Conservation (phyloP, 2,888 invertebrate species). For the Tenthredo scrophulariae region DNA sequence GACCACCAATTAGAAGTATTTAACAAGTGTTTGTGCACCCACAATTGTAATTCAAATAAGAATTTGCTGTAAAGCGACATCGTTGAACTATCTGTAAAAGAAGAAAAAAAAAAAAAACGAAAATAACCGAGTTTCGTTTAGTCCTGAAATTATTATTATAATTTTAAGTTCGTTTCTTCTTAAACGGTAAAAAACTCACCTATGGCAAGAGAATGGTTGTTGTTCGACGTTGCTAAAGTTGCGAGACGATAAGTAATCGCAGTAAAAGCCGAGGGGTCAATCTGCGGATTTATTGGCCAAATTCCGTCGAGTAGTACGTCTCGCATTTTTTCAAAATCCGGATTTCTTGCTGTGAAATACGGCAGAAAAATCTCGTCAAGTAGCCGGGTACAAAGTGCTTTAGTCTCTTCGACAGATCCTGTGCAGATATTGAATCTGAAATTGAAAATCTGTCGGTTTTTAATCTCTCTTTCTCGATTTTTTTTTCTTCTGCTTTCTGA, state of each 20-base stretch:
- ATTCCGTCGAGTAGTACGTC: conserved; percentile 84
- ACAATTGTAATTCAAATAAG: conserved; percentile 73
- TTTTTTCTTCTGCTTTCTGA: background rate
- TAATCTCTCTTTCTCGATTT: background rate
- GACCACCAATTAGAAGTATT: conserved; percentile 72
- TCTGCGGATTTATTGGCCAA: conserved; percentile 84
- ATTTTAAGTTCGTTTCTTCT: too few species aligned
- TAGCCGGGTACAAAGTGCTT: conserved; percentile 80
- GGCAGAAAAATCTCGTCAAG: conserved; percentile 83
- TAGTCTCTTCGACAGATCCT: conserved; percentile 83
- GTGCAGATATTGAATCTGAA: conserved; percentile 86
- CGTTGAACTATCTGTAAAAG: conserved; percentile 63
- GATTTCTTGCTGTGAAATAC: conserved; percentile 81
- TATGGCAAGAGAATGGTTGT: conserved; percentile 71
- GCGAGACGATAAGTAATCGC: conserved; percentile 81
- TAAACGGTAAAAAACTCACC: conserved; percentile 60
- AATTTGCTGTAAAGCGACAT: conserved; percentile 72
- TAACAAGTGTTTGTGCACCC: conserved; percentile 75
- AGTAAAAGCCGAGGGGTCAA: conserved; percentile 82
- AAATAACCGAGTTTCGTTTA: background rate
- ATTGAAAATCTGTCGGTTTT: conserved; percentile 1
- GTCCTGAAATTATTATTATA: too few species aligned
- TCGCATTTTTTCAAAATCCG: conserved; percentile 85
- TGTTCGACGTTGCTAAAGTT: conserved; percentile 68
- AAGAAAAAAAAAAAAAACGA: conserved; percentile 58